Conservation (phyloP, 1,140 invertebrate genomes). For the Charaxes varanes region DNA sequence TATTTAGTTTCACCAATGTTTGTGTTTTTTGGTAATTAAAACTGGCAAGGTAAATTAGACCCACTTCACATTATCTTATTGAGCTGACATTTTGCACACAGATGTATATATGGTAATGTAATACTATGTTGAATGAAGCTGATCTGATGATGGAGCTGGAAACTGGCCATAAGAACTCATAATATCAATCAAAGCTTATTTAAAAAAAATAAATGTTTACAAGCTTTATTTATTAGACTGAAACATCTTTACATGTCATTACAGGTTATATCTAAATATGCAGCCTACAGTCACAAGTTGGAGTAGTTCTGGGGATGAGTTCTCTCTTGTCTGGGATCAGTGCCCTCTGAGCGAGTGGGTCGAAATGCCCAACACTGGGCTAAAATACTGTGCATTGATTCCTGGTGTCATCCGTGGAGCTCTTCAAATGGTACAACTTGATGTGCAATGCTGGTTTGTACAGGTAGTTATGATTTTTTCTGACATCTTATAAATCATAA, state of each 20-base stretch:
- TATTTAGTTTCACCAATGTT: too few species aligned
- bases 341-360: conserved; percentile 99
- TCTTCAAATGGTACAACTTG: conserved; percentile 95
- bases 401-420: conserved; percentile 95
- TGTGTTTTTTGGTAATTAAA: too few species aligned
- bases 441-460: conserved; percentile 87
- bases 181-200: too few species aligned
- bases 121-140: too few species aligned
- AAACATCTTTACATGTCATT: conserved; percentile 48
- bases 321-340: conserved; percentile 94
- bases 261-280: conserved; percentile 94
- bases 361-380: conserved; percentile 94
- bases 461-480: conserved; percentile 63
- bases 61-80: too few species aligned
- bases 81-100: too few species aligned
- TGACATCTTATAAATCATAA: too few species aligned
- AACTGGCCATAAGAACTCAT: too few species aligned
- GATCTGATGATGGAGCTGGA: too few species aligned
- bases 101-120: too few species aligned
- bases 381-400: conserved; percentile 97
- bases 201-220: conserved; percentile 1
- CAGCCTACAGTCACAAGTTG: conserved; percentile 94
- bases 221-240: background rate
- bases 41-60: too few species aligned
- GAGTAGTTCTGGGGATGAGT: conserved; percentile 96